Conservation (phyloP, 2,797 vertebrate species). For the Pipistrellus kuhlii region DNA sequence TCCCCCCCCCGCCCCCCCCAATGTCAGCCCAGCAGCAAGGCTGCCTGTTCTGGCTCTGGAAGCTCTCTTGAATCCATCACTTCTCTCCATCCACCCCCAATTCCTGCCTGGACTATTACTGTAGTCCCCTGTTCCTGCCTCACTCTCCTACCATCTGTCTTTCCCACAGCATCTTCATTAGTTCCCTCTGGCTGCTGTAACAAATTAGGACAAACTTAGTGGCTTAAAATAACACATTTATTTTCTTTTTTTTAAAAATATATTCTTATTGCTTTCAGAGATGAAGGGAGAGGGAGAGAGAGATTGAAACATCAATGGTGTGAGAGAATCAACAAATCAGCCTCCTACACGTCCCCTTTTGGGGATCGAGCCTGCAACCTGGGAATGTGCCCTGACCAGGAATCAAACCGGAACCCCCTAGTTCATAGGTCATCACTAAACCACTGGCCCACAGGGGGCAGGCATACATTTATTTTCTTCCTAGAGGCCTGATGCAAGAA, state of each 20-base stretch:
- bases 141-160: rapidly evolving
- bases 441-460: too few species aligned
- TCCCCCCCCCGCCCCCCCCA: rapidly evolving
- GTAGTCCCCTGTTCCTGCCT: not conserved
- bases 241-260: not conserved
- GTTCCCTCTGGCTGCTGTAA: not conserved
- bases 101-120: not conserved
- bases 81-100: not conserved
- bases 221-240: not conserved
- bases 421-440: too few species aligned
- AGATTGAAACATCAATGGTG: too few species aligned
- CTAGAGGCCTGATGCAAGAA: too few species aligned
- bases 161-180: not conserved
- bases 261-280: too few species aligned
- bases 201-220: not conserved
- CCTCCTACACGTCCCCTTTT: too few species aligned
- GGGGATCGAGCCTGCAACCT: too few species aligned
- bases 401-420: too few species aligned
- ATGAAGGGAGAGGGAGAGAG: too few species aligned
- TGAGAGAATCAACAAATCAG: too few species aligned
- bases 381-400: too few species aligned
- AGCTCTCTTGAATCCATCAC: not conserved
- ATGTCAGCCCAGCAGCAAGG: not conserved
- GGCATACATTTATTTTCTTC: too few species aligned
- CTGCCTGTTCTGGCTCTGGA: not conserved